A percentile compares a stretch with the other conserved stretches of the same genome.
Conservation (phyloP, 2,797 vertebrate species). For the Muscicapa striata region DNA sequence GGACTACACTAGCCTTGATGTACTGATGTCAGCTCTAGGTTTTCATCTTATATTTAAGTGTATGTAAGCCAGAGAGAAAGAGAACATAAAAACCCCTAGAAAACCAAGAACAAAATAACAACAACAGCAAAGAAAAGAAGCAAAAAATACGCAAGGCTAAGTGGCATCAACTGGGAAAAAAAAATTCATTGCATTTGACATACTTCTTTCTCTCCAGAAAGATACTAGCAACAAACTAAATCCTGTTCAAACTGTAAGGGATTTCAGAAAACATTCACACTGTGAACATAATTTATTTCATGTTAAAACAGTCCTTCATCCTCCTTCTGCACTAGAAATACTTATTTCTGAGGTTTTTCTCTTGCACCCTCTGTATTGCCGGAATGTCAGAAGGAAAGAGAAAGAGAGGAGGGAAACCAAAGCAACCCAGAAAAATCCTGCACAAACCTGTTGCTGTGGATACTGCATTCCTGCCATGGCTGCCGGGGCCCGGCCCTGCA, state of each 20-base stretch:
- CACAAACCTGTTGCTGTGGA: slow-evolving; percentile 91
- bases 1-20: neutral
- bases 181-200: neutral
- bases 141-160: neutral
- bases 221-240: neutral
- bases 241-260: neutral
- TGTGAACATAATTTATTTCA: neutral
- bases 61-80: neutral
- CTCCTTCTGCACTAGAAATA: neutral
- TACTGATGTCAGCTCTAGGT: neutral
- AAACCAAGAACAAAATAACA: neutral
- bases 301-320: neutral
- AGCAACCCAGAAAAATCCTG: neutral
- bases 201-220: neutral
- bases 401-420: neutral
- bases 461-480: slow-evolving; percentile 90
- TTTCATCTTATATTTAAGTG: neutral
- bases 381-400: neutral
- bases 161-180: neutral
- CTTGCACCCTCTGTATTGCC: neutral
- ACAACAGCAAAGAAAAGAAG: neutral
- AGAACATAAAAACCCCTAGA: neutral
- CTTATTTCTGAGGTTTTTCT: neutral
- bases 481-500: slow-evolving; percentile 86
- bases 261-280: neutral